A percentile compares a stretch with the other conserved stretches of the same genome.
Conservation (phyloP, 2,888 invertebrate genomes). For the Lasioglossum vierecki region DNA sequence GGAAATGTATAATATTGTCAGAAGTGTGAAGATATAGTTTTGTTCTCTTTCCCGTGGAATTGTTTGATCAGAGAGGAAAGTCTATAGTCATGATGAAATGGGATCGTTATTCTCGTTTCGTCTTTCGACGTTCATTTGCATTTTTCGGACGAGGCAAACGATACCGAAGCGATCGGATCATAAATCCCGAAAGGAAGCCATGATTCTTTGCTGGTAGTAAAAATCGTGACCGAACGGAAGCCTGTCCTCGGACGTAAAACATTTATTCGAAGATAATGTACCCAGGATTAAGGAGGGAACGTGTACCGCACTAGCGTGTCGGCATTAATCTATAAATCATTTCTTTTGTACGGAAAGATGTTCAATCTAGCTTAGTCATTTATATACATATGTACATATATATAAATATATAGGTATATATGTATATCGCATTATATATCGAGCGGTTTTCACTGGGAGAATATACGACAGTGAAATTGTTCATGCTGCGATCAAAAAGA, state of each 20-base stretch:
- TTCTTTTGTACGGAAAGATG: not conserved
- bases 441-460: not conserved
- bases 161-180: not conserved
- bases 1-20: not conserved
- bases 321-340: conserved; percentile 12
- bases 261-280: conserved; percentile 29
- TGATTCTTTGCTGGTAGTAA: conserved; percentile 16
- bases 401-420: not conserved
- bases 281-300: conserved; percentile 16
- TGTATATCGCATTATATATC: not conserved
- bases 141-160: conserved; percentile 9
- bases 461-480: not conserved
- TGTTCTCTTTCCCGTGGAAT: too few species aligned
- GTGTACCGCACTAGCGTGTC: not conserved
- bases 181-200: conserved; percentile 13
- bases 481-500: not conserved
- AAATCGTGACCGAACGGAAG: conserved; percentile 22
- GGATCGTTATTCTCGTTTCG: conserved; percentile 9
- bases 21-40: too few species aligned
- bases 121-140: conserved; percentile 4
- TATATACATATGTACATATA: not conserved
- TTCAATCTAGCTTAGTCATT: not conserved
- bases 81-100: not conserved
- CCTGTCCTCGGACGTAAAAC: conserved; percentile 2
- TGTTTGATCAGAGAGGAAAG: not conserved